A percentile compares a stretch with the other conserved stretches of the same genome.
These are phyloP conservation scores for Cassiopea xamachana DNA, from an alignment of 30 jellyfish, hydroid and myxozoan genomes.

Conservation along the genomic window DNA sequence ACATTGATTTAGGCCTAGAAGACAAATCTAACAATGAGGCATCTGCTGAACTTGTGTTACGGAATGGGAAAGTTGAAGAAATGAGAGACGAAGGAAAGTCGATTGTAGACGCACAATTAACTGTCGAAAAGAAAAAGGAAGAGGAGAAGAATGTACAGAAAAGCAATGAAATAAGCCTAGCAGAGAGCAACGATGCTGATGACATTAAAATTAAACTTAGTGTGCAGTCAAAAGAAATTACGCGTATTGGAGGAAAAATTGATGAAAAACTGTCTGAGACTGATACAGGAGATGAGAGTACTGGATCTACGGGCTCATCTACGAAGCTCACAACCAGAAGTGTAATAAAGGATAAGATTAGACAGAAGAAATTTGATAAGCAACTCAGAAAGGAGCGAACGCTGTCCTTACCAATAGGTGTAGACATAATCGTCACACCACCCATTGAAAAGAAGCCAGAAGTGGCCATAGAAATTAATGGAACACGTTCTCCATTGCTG, in stretches of 20 bases:
- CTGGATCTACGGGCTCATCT: constrained; percentile 65
- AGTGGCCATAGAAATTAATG: constrained; percentile 19
- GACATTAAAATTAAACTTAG: neutral
- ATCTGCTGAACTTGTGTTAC: neutral
- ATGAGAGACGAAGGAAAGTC: neutral
- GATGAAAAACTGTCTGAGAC: constrained; percentile 8
- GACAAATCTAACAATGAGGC: neutral
- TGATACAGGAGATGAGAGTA: constrained; percentile 53
- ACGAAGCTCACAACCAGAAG: constrained; percentile 63
- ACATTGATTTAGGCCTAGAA: neutral
- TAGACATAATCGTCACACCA: constrained; percentile 45
- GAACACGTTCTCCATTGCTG: constrained; percentile 46
- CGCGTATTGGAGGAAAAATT: neutral
- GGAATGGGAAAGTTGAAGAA: neutral
- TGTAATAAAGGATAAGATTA: constrained; percentile 66
- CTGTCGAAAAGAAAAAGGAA: neutral
- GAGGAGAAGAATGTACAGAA: neutral
- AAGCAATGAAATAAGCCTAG: neutral
- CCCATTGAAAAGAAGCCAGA: constrained; percentile 22
- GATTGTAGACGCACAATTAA: neutral
- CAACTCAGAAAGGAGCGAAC: constrained; percentile 57
- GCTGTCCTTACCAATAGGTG: constrained; percentile 74
- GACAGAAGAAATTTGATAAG: constrained; percentile 50
- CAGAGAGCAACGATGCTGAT: neutral
- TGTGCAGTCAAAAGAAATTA: neutral